Evolutionary conservation across 2,888 invertebrate genomes (phyloP).

Genomic region (Urechis unicinctus): DNA sequence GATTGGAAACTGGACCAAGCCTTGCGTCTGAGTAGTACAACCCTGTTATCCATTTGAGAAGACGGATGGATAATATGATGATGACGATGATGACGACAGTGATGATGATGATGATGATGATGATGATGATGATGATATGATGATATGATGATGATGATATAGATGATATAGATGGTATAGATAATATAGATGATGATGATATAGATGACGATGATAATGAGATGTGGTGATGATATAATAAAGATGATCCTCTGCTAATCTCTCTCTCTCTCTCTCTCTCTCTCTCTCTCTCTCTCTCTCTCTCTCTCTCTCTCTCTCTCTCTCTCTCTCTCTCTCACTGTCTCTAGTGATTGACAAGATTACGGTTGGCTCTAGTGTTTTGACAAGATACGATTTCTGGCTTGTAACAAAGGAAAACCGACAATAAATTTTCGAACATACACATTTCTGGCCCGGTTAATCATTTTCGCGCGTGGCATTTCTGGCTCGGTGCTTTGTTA

Average conservation of each 20-base stretch:
- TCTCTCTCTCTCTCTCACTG: not conserved
- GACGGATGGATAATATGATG: not conserved
- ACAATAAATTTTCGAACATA: too few species aligned
- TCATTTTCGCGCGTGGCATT: too few species aligned
- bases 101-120: conserved; percentile 4
- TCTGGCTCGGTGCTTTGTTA: too few species aligned
- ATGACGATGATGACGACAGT: not conserved
- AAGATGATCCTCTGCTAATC: not conserved
- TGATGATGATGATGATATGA: not conserved
- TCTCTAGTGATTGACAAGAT: not conserved
- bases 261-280: not conserved
- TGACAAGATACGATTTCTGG: too few species aligned
- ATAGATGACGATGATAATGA: conserved; percentile 2
- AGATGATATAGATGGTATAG: not conserved
- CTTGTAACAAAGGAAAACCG: too few species aligned
- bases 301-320: conserved; percentile 1
- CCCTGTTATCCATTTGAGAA: too few species aligned
- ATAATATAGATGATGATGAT: conserved; percentile 1
- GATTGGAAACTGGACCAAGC: too few species aligned
- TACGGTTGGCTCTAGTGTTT: too few species aligned
- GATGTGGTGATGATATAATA: conserved; percentile 2
- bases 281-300: conserved; percentile 1
- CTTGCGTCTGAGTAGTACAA: too few species aligned
- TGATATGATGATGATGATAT: not conserved
- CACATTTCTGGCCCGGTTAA: too few species aligned